Percentiles rank a stretch among this genome's conserved stretches.
Evolutionary conservation across 2,888 invertebrate species (phyloP).

Genomic region (Machimus rusticus): DNA sequence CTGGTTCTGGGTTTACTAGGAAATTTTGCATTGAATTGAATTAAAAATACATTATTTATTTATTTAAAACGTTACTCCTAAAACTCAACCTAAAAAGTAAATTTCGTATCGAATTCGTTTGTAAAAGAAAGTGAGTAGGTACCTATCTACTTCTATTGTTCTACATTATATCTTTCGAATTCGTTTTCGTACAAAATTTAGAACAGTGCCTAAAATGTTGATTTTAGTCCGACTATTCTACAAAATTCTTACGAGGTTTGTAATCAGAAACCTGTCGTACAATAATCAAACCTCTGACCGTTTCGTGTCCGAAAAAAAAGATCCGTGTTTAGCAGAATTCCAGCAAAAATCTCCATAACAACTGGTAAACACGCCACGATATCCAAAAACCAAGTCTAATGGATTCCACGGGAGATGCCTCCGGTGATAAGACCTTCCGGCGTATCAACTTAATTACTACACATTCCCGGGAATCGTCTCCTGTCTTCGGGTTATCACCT

Average conservation of each 20-base stretch:
- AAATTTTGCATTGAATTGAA: no score
- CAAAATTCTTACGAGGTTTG: neutral
- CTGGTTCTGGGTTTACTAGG: no score
- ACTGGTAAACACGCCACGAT: neutral
- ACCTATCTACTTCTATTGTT: no score
- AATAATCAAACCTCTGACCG: neutral
- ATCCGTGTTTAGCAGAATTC: neutral
- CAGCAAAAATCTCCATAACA: neutral
- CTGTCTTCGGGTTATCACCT: neutral
- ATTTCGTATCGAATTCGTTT: no score
- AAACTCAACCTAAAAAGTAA: no score
- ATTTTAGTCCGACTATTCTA: neutral
- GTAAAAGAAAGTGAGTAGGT: no score
- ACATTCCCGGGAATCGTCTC: neutral
- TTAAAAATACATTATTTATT: no score
- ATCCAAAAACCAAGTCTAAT: neutral
- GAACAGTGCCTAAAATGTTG: neutral
- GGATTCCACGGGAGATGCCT: neutral
- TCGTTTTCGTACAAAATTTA: no score
- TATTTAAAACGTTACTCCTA: no score
- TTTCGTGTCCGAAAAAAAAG: neutral
- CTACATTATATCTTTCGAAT: no score
- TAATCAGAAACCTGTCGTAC: neutral
- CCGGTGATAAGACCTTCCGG: neutral
- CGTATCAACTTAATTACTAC: slow-evolving; percentile 21